Evolutionary conservation across 2,888 invertebrate genomes (phyloP), one percentile per base, ranked within the genome.

Genomic region (Lasiommata megera): DNA sequence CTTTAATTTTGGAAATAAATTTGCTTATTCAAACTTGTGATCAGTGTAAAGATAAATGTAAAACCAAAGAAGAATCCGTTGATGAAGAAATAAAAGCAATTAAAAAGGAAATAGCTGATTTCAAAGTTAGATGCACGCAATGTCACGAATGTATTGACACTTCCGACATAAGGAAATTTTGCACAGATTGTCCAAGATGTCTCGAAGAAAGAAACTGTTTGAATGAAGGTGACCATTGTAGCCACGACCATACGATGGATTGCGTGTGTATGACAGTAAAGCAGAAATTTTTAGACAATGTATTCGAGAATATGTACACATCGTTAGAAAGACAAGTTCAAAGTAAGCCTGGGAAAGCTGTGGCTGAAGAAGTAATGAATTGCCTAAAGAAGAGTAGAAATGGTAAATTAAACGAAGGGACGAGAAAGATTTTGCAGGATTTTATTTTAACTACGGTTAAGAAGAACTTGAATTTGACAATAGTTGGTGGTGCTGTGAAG

Each of bases 231-330:
- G 79, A 72, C 17, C 69, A 76, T 28, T 89, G 88, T 44, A 62
- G 6, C 6, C 54, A 59, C 0, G 82, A 87, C 60, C 67, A 66
- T n/a, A 48, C 68, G 0, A 68, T 69, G 64, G 82, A 80, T 47
- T 90, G 89, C 61, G 76, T 88, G 1, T 90, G 89, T 58, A 77
- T 76, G 71, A 69, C 56, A 18, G 74, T 83, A 0, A 89, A 89
- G 64, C 70, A 79, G 11, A 85, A 77, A 57, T 86, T 90, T 53
- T 63, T 89, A 16, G 81, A 84, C 58, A 90, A 90, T 61, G 82
- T 90, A 0, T 85, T 90, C 54, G 88, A 88, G 50, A 88, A 89
- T 55, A 89, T 89, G 89, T 83, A 83, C 55, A 82, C 81, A 0
- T 76, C 85, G 6, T 66, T 89, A 40, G 85, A 82, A 52, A 79